phyloP scores from a whole-genome alignment of 1,140 invertebrate species.

The Brachionus koreanus region DNA sequence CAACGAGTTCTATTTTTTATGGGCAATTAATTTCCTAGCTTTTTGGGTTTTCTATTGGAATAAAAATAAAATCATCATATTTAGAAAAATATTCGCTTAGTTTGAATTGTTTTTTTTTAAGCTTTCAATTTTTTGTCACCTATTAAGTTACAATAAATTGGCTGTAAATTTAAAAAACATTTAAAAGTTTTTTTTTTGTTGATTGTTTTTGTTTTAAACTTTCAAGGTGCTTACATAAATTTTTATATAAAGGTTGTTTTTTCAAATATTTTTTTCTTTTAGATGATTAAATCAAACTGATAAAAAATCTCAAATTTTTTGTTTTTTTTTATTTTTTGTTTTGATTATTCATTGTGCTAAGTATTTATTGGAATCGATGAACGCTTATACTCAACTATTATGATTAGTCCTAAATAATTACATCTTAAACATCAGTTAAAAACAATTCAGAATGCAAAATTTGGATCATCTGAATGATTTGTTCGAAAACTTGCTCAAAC shows the following conservation, averaged over 20 bases:
- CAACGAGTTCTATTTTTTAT: no score
- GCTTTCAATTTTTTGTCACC: no score
- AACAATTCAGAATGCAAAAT: neutral
- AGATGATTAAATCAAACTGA: constrained; percentile 33
- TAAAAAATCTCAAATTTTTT: constrained; percentile 23
- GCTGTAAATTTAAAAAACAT: no score
- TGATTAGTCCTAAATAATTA: neutral
- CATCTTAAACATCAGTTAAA: neutral
- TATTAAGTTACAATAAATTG: no score
- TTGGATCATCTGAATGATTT: neutral
- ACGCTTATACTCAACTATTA: neutral
- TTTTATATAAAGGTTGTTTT: neutral
- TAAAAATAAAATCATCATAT: no score
- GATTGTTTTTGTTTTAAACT: neutral
- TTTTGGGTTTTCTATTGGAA: no score
- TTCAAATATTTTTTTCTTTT: neutral
- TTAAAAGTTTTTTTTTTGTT: neutral
- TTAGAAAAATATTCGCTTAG: no score
- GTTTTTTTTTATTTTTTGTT: neutral
- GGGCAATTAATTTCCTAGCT: no score
- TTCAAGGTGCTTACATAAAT: neutral
- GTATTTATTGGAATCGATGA: neutral
- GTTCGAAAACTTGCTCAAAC: constrained; percentile 22
- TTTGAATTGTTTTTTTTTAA: no score
- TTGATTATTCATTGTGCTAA: neutral